Evolutionary conservation across 2,113 vertebrate species (phyloP).

Genomic region (Machaerirhynchus nigripectus): DNA sequence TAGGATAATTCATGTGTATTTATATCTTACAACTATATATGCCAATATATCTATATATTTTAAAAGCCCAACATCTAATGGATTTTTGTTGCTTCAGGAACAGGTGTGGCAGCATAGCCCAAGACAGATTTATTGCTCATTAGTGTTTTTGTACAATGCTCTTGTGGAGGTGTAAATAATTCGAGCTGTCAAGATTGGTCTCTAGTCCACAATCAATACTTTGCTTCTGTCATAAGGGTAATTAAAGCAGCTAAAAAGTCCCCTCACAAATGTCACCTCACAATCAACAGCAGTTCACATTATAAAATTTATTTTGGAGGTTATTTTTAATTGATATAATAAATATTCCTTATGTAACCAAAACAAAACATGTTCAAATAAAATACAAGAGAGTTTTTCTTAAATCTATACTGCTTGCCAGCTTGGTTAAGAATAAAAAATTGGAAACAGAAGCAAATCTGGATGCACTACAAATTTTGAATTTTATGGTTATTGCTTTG

Average conservation of each 20-base stretch:
- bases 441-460: conserved; percentile 53
- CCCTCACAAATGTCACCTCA: conserved; percentile 77
- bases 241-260: conserved; percentile 80
- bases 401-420: conserved; percentile 43
- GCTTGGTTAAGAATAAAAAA: conserved; percentile 65
- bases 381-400: conserved; percentile 61
- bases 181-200: conserved; percentile 77
- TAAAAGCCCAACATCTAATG: conserved; percentile 71
- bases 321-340: conserved; percentile 78
- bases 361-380: conserved; percentile 65
- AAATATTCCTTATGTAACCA: conserved; percentile 75
- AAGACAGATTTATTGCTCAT: conserved; percentile 84
- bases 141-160: conserved; percentile 81
- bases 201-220: conserved; percentile 84
- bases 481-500: conserved; percentile 63
- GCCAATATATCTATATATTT: conserved; percentile 57
- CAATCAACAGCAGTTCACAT: conserved; percentile 71
- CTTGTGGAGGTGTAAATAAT: conserved; percentile 81
- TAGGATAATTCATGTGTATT: not conserved
- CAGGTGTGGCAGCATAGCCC: conserved; percentile 79
- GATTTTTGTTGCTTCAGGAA: conserved; percentile 77
- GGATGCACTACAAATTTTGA: conserved; percentile 54
- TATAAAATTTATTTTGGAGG: conserved; percentile 75
- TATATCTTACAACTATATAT: conserved; percentile 45
- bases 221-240: conserved; percentile 82